Evolutionary conservation across 2,888 invertebrate genomes (phyloP), one percentile per base, ranked within the genome.

Genomic region (Augochlorella aurata): DNA sequence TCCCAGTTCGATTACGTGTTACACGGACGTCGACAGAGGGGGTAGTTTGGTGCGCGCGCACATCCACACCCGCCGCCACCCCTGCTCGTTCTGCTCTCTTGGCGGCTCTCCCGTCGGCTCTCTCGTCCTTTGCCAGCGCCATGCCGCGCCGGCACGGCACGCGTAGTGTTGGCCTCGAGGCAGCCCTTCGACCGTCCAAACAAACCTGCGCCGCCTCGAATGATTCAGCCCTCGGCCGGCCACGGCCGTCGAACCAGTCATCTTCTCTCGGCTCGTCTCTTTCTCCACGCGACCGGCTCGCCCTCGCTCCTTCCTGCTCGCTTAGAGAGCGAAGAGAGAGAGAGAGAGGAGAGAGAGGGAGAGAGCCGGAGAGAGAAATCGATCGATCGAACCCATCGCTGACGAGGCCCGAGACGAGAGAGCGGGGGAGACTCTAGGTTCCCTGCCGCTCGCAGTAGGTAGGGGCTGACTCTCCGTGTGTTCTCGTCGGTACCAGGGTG

Each of bases 1-100:
- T 93, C 93, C 93, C 92, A 91, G 93, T 93, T 93, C 93, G 93
- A 93, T 93, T 93, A 93, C 91, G 91, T 92, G 90, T 89, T 90
- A 77, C 80, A 73, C 69, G 54, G 24, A 9, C n/a, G 81, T 85
- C 85, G 82, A 85, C 84, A 81, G 90, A 89, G 87, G 89, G 89
- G 88, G 84, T 91, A 87, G 85, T 76, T 69, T 14, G 58, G 24
- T 92, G 93, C 93, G 93, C 92, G 90, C 92, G 92, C 92, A 91
- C 47, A 80, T 82, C 75, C 82, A 82, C 88, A 81, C 83, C 81
- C 87, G 80, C 85, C 79, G 67, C 72, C 66, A 21, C 63, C 79
- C 71, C 69, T 69, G 24, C 24, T 21, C 47, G 74, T 63, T 70
- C 82, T 76, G 61, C 61, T 54, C 80, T 70, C 67, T n/a, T 16